Percentiles rank a stretch among this genome's conserved stretches.
These are phyloP conservation scores for Sebastes trivittatus DNA, from an alignment of 2,797 vertebrate genomes.

Conservation along the genomic window DNA sequence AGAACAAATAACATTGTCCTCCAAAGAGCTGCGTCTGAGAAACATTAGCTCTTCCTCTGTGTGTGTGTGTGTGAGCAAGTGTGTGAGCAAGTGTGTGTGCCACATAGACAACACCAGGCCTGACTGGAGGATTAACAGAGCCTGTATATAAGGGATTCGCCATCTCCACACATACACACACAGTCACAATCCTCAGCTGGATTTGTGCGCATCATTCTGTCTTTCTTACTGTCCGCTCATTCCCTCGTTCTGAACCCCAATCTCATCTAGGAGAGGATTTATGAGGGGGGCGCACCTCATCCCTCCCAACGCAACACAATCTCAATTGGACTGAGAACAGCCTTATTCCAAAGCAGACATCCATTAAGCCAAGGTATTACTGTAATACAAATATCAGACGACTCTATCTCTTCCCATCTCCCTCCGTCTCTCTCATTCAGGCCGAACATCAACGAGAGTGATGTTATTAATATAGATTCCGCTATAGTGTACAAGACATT, in stretches of 20 bases:
- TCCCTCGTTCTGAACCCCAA: conserved; percentile 72
- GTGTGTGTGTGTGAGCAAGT: not conserved
- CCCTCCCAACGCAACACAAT: conserved; percentile 70
- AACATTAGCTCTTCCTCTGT: conserved; percentile 52
- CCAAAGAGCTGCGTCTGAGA: conserved; percentile 58
- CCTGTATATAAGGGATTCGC: conserved; percentile 51
- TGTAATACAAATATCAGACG: conserved; percentile 76
- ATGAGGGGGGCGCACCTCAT: conserved; percentile 65
- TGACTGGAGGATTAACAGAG: conserved; percentile 68
- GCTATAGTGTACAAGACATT: conserved; percentile 56
- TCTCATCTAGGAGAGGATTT: conserved; percentile 78
- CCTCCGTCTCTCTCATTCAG: conserved; percentile 59
- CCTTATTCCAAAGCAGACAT: conserved; percentile 76
- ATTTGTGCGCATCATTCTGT: conserved; percentile 74
- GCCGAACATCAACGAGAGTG: conserved; percentile 50
- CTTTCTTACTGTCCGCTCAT: conserved; percentile 70
- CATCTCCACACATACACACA: not conserved
- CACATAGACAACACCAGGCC: conserved; percentile 46
- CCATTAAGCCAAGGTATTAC: conserved; percentile 79
- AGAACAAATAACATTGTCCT: conserved; percentile 53
- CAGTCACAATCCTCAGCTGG: conserved; percentile 64
- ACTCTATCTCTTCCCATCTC: conserved; percentile 65
- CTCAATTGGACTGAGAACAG: conserved; percentile 74
- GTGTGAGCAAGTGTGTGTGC: conserved; percentile 31
- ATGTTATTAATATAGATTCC: conserved; percentile 73